Evolutionary conservation across 64 coral and sea anemone species (phyloP).

Genomic region (Cladopsammia gracilis): DNA sequence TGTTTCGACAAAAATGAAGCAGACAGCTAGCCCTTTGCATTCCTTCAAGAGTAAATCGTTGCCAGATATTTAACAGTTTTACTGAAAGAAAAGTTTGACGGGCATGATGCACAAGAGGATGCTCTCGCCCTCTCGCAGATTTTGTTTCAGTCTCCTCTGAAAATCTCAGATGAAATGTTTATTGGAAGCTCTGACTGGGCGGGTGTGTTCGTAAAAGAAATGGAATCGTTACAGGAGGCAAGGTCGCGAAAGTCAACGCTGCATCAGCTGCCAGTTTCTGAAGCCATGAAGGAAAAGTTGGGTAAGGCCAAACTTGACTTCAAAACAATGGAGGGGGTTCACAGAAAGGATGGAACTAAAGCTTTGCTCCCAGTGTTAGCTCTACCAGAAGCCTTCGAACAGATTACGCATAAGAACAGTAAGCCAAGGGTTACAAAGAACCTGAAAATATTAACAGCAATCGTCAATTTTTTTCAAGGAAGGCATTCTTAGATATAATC

Average conservation of each 20-base stretch:
- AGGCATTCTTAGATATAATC: too few relatives aligned
- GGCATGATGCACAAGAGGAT: too few relatives aligned
- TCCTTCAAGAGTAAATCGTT: too few relatives aligned
- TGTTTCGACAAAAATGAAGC: too few relatives aligned
- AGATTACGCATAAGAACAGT: neutral
- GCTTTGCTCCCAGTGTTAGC: neutral
- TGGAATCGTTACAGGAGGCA: neutral
- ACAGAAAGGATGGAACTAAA: neutral
- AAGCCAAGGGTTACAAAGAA: neutral
- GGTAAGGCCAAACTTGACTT: constrained; percentile 12
- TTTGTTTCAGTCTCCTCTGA: too few relatives aligned
- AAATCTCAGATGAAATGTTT: too few relatives aligned
- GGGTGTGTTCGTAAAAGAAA: neutral
- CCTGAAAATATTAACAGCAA: too few relatives aligned
- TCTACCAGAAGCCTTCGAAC: constrained; percentile 3
- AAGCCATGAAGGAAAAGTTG: constrained; percentile 26
- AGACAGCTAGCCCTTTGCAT: too few relatives aligned
- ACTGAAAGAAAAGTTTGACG: too few relatives aligned
- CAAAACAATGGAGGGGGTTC: neutral
- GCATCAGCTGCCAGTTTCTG: constrained; percentile 11
- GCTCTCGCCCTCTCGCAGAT: too few relatives aligned
- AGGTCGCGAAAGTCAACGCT: neutral
- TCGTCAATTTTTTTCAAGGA: too few relatives aligned
- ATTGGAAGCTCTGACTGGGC: neutral
- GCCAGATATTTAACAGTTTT: too few relatives aligned